A percentile compares a stretch with the other conserved stretches of the same genome.
These are phyloP conservation scores for Dryocosmus kuriphilus DNA, from an alignment of 2,888 invertebrate species.

Conservation along the genomic window DNA sequence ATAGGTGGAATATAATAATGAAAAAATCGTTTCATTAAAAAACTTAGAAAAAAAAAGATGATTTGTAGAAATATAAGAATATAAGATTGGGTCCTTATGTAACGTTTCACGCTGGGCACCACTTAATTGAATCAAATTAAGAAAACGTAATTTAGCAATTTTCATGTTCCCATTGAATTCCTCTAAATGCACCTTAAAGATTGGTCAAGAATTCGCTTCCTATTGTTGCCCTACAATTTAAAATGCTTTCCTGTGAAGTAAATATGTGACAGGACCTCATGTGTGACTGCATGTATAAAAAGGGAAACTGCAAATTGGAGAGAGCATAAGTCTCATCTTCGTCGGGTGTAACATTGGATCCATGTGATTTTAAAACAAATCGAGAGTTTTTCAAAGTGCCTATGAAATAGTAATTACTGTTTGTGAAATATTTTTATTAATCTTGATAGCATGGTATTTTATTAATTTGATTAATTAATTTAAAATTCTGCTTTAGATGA, in stretches of 20 bases:
- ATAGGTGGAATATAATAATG: too few species aligned
- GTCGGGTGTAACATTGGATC: neutral
- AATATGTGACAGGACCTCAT: slow-evolving; percentile 52
- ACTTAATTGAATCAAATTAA: neutral
- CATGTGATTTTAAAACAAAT: neutral
- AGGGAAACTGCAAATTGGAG: slow-evolving; percentile 50
- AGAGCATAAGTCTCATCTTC: slow-evolving; percentile 47
- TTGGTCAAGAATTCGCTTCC: slow-evolving; percentile 25
- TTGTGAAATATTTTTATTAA: neutral
- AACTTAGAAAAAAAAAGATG: too few species aligned
- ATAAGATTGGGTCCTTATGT: neutral
- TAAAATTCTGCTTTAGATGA: neutral
- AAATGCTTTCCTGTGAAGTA: slow-evolving; percentile 42
- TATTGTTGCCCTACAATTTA: neutral
- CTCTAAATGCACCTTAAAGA: neutral
- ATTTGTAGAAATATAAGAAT: too few species aligned
- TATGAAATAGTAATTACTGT: neutral
- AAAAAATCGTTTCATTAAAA: too few species aligned
- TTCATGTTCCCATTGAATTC: neutral
- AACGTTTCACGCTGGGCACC: neutral
- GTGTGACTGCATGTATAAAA: slow-evolving; percentile 56
- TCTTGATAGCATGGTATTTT: neutral
- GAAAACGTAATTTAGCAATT: neutral
- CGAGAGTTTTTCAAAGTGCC: neutral
- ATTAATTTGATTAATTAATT: neutral